These are phyloP conservation scores for Scatophagus argus DNA, from an alignment of 2,113 vertebrate species.

Conservation along the genomic window DNA sequence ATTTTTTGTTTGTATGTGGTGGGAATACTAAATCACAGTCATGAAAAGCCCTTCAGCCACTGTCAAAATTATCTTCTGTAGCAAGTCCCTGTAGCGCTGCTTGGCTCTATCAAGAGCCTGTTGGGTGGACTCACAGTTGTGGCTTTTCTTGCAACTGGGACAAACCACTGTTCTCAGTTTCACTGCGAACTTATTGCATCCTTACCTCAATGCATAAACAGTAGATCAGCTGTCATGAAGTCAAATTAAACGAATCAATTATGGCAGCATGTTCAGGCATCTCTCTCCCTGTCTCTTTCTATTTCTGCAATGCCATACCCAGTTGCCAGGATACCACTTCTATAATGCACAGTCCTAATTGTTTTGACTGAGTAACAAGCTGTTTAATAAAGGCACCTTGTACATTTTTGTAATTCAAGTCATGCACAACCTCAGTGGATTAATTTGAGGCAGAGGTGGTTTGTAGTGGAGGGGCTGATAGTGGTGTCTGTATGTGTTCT, in stretches of 20 bases:
- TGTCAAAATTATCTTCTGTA: slow-evolving; percentile 78
- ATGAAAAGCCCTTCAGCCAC: slow-evolving; percentile 73
- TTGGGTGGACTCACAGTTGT: slow-evolving; percentile 62
- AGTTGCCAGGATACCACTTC: slow-evolving; percentile 75
- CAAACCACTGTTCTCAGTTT: slow-evolving; percentile 33
- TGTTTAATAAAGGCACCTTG: slow-evolving; percentile 76
- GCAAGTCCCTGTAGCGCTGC: slow-evolving; percentile 62
- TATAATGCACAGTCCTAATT: slow-evolving; percentile 72
- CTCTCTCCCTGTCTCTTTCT: slow-evolving; percentile 48
- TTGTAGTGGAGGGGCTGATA: neutral
- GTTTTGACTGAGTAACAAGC: slow-evolving; percentile 78
- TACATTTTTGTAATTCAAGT: slow-evolving; percentile 70
- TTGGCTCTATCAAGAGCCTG: slow-evolving; percentile 60
- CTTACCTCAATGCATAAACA: slow-evolving; percentile 31
- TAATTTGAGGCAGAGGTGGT: slow-evolving; percentile 41
- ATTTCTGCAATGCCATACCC: slow-evolving; percentile 49
- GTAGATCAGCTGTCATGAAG: slow-evolving; percentile 59
- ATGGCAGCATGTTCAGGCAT: slow-evolving; percentile 49
- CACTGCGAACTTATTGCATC: slow-evolving; percentile 20
- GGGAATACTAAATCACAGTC: slow-evolving; percentile 68
- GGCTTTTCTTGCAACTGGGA: slow-evolving; percentile 64
- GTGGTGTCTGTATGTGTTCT: slow-evolving; percentile 26
- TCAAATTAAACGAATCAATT: slow-evolving; percentile 64
- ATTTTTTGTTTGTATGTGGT: slow-evolving; percentile 45
- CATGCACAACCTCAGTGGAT: slow-evolving; percentile 66